Conservation (phyloP, 1,140 invertebrate species). For the Phthorimaea operculella region DNA sequence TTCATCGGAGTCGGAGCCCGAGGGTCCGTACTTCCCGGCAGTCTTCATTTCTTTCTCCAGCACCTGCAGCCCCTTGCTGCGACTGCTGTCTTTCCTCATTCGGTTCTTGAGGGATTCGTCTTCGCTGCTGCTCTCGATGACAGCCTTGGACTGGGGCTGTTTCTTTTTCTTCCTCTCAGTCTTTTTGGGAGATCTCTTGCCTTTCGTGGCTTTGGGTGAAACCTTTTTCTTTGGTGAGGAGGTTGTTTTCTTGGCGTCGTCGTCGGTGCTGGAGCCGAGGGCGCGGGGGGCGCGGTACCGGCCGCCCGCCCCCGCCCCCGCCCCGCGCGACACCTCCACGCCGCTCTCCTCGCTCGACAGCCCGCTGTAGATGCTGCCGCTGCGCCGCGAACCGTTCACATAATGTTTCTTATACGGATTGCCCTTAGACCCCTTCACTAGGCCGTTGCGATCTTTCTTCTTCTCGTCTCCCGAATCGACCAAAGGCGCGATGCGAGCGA, state of each 20-base stretch:
- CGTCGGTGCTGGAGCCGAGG: conserved; percentile 61
- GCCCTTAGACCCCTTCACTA: conserved; percentile 69
- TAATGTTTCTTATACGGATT: conserved; percentile 81
- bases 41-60: conserved; percentile 76
- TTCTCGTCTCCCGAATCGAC: conserved; percentile 70
- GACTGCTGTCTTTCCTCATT: conserved; percentile 66
- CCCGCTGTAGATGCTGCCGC: conserved; percentile 74
- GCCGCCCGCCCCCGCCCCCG: too few species aligned
- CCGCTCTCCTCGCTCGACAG: conserved; percentile 73
- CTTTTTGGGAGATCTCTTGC: conserved; percentile 51
- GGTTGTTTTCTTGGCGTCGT: conserved; percentile 57
- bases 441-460: conserved; percentile 77
- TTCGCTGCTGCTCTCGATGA: conserved; percentile 71
- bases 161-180: conserved; percentile 59
- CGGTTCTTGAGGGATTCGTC: conserved; percentile 64
- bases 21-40: conserved; percentile 56
- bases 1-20: conserved; percentile 81
- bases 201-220: conserved; percentile 49
- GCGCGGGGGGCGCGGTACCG: conserved; percentile 57
- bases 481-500: conserved; percentile 76
- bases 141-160: conserved; percentile 51
- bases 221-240: conserved; percentile 57
- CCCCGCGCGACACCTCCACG: conserved; percentile 52
- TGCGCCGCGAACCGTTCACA: conserved; percentile 79
- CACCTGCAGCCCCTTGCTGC: conserved; percentile 72